phyloP scores from a whole-genome alignment of 2,113 vertebrate genomes.

The Ornithorhynchus anatinus region DNA sequence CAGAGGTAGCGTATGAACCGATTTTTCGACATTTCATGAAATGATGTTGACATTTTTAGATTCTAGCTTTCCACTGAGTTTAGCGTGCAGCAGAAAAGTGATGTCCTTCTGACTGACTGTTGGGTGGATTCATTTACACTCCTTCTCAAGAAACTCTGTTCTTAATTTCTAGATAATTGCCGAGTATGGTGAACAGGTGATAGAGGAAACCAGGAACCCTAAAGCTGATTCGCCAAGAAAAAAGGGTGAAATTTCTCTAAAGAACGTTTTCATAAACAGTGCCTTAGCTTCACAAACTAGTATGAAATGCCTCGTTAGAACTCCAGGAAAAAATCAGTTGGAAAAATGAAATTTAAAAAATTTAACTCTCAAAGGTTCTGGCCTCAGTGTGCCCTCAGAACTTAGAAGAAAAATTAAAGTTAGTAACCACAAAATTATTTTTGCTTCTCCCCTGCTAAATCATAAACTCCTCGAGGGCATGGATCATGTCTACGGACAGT shows the following conservation, averaged over 20 bases:
- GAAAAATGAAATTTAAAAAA: neutral
- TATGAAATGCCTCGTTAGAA: neutral
- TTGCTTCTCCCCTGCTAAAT: no score
- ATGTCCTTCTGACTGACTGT: neutral
- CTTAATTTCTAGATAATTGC: conserved; percentile 54
- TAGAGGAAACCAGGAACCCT: conserved; percentile 55
- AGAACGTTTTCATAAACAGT: neutral
- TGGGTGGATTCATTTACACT: neutral
- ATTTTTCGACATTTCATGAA: no score
- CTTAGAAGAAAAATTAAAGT: no score
- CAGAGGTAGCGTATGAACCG: conserved; percentile 73
- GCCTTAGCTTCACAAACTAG: neutral
- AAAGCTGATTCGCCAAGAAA: conserved; percentile 9
- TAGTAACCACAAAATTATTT: no score
- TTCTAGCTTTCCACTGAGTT: neutral
- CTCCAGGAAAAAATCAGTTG: neutral
- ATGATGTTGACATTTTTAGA: neutral
- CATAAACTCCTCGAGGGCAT: no score
- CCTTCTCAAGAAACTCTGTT: conserved; percentile 14
- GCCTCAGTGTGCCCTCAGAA: no score
- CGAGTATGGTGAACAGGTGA: conserved; percentile 51
- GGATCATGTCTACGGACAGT: no score
- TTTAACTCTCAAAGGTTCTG: no score
- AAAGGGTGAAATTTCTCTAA: conserved; percentile 47
- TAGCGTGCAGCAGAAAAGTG: neutral